Base-by-base conservation (phyloP, 2,797 vertebrate species). In the Sebastolobus alascanus region DNA sequence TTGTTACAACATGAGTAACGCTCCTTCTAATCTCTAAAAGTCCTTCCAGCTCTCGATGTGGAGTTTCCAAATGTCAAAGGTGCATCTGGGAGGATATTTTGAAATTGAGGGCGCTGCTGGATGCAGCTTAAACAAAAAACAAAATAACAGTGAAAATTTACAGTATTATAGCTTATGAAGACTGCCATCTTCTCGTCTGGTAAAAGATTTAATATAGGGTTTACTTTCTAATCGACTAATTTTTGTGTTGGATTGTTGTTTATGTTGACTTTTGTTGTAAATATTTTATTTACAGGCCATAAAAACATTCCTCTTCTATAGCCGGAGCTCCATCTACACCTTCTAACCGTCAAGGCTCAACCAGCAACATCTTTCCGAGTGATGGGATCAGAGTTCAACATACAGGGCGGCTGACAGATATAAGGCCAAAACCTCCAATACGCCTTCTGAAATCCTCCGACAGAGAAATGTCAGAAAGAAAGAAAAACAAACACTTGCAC, bases 321-420 rank as follows among this genome's bases (percentile, higher is more conserved):
- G 29, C 46, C 20, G 11, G n/a, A 67, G 54, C 33, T 64, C 25
- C 38, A 22, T 67, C n/a, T 9, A n/a, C n/a, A 52, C 22, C 38
- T 40, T 40, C 20, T 22, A 16, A 64, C 14, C 4, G 1, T 29
- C 58, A n/a, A 37, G 27, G 40, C 46, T 79, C 63, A 60, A 58
- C 16, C 43, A 29, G 22, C n/a, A 14, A 8, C 60, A n/a, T 59
- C 66, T 70, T 22, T 25, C 25, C 6, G 2, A 37, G 46, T 68
- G 80, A 85, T 50, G 27, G 68, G 75, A 80, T 76, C 73, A 76
- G 61, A 74, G 79, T 70, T 82, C 59, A 84, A 33, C 58, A 66
- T 27, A 68, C 20, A 54, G 25, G 63, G 40, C 14, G 1, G 20
- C 71, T 78, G 68, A 80, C 73, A 76, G 74, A 50, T 80, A 75